These are phyloP conservation scores for Talpa occidentalis DNA, from an alignment of 2,113 vertebrate species.

Conservation along the genomic window DNA sequence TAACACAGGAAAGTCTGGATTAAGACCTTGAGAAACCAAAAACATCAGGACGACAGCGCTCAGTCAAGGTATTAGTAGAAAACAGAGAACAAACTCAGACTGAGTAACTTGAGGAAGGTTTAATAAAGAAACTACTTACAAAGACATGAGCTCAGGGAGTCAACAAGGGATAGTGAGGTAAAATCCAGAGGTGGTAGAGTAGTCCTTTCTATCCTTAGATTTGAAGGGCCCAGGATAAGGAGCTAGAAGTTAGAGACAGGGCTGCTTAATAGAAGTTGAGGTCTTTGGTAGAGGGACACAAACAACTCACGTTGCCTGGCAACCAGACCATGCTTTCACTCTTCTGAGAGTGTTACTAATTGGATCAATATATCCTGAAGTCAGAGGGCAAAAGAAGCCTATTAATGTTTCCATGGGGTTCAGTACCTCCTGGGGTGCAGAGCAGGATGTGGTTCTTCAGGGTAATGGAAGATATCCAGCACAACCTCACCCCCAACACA, in stretches of 20 bases:
- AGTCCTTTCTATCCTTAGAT: not conserved
- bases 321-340: not conserved
- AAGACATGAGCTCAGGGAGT: not conserved
- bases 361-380: not conserved
- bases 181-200: not conserved
- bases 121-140: constrained; percentile 18
- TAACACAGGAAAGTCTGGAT: not conserved
- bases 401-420: not conserved
- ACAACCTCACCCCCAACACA: not conserved
- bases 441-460: not conserved
- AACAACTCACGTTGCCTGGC: not conserved
- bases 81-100: not conserved
- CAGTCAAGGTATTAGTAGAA: not conserved
- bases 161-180: not conserved
- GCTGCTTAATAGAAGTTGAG: not conserved
- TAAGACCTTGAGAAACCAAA: not conserved
- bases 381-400: not conserved
- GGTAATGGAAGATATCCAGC: not conserved
- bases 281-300: not conserved
- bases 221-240: not conserved
- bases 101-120: not conserved
- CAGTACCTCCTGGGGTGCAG: not conserved
- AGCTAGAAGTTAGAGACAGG: not conserved
- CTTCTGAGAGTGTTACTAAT: not conserved
- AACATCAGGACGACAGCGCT: not conserved